Base-by-base conservation (phyloP, 2,797 vertebrate genomes). In the Channa striata region DNA sequence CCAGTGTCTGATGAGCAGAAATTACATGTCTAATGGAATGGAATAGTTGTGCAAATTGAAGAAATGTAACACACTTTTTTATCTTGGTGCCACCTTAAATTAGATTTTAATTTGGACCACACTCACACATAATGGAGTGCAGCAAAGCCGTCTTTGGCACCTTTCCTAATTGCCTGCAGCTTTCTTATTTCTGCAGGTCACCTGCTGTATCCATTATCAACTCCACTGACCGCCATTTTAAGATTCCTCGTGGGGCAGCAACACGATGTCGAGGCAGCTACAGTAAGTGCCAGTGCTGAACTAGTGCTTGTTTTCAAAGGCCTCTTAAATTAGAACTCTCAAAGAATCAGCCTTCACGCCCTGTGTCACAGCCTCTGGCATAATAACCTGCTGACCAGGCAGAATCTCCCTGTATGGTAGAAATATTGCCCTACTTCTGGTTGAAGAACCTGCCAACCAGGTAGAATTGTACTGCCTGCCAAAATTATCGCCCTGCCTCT, bases 11-110 rank as follows among this genome's bases (percentile, higher is more conserved):
- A 95, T 94, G 95, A 95, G 92, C 93, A 95, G 91, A 96, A 96
- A 96, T 96, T 95, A 95, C 93, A 92, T 91, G 88, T 93, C 88
- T 95, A 96, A 95, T 96, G 90, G 90, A 94, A 96, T 89, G 87
- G 83, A 92, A 89, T 89, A 89, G 81, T 91, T 89, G 87, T 74
- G 81, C 84, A 91, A 90, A 93, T 91, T 88, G 74, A 87, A 89
- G 83, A 91, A 92, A 91, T 88, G 50, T 90, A 91, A 89, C 77
- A 74, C 75, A 67, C 20, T 79, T 82, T 71, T 69, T 77, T 62
- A 79, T 86, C 74, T 67, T 12, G 43, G 64, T 86, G 72, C 80
- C 78, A 78, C 85, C 74, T 84, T 84, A 82, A 92, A 93, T 92
- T 90, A 89, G 88, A 88, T 89, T 93, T 92, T 91, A 89, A 92